These are phyloP conservation scores for Limnephilus lunatus DNA, from an alignment of 2,888 invertebrate species.

Conservation along the genomic window DNA sequence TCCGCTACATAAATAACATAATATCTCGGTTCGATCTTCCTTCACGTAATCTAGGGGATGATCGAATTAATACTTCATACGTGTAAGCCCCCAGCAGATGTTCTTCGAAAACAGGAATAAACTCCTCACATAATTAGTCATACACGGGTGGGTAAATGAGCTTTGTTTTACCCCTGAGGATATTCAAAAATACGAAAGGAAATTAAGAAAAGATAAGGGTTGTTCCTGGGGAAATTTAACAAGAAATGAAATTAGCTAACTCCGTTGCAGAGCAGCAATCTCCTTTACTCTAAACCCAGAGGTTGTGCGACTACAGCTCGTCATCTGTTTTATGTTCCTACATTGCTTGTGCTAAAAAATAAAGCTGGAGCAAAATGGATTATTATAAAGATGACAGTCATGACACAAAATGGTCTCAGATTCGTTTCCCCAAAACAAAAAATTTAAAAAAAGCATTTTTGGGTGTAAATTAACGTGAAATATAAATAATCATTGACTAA, in stretches of 20 bases:
- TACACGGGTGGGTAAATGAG: background rate
- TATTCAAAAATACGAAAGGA: background rate
- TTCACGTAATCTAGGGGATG: background rate
- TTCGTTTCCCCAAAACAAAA: too few species aligned
- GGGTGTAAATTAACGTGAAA: too few species aligned
- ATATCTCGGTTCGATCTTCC: background rate
- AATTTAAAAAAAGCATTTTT: too few species aligned
- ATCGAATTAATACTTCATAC: background rate
- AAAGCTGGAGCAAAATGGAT: too few species aligned
- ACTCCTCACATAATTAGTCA: conserved; percentile 2
- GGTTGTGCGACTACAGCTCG: too few species aligned
- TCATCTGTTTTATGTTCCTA: background rate
- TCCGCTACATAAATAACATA: background rate
- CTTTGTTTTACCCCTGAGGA: background rate
- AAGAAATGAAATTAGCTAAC: background rate
- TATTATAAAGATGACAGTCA: too few species aligned
- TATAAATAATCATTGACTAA: too few species aligned
- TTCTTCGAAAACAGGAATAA: background rate
- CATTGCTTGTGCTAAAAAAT: too few species aligned
- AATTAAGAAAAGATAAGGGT: background rate
- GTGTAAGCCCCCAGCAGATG: background rate
- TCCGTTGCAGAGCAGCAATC: background rate
- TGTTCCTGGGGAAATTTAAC: background rate
- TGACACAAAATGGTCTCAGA: too few species aligned
- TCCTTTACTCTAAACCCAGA: background rate